Evolutionary conservation across 2,888 invertebrate species (phyloP).

Genomic region (Cosmia pyralina): DNA sequence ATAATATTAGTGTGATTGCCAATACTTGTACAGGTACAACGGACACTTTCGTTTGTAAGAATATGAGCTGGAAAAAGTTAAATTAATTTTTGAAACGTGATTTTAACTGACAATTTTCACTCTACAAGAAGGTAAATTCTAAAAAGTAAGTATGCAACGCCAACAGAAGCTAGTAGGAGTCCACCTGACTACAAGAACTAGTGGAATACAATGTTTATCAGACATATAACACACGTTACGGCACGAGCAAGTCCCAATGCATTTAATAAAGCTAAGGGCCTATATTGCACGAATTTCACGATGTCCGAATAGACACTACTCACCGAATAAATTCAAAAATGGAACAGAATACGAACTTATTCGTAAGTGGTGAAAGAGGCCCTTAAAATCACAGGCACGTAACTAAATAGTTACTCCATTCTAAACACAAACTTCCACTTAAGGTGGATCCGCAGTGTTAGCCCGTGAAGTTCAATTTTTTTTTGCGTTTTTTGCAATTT

Average conservation of each 20-base stretch:
- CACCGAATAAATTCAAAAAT: too few relatives aligned
- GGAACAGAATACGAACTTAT: too few relatives aligned
- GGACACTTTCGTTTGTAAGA: background rate
- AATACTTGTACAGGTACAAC: background rate
- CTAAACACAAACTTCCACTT: conserved; percentile 70
- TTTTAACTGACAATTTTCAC: background rate
- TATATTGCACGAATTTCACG: too few relatives aligned
- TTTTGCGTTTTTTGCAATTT: too few relatives aligned
- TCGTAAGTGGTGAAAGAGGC: too few relatives aligned
- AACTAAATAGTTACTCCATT: conserved; percentile 57
- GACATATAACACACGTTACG: conserved; percentile 15
- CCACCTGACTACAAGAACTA: background rate
- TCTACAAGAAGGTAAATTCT: background rate
- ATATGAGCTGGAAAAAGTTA: background rate
- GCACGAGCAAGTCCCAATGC: conserved; percentile 12
- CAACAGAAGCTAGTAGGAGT: background rate
- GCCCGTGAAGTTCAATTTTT: too few relatives aligned
- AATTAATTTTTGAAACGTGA: background rate
- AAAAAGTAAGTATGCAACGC: background rate
- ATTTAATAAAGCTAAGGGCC: background rate
- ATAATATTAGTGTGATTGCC: too few relatives aligned
- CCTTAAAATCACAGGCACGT: background rate
- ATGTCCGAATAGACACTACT: too few relatives aligned
- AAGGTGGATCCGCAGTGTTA: too few relatives aligned
- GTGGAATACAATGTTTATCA: background rate